Evolutionary conservation across 1,140 invertebrate genomes (phyloP), one percentile per base, ranked within the genome.

Genomic region (Drusus annulatus): DNA sequence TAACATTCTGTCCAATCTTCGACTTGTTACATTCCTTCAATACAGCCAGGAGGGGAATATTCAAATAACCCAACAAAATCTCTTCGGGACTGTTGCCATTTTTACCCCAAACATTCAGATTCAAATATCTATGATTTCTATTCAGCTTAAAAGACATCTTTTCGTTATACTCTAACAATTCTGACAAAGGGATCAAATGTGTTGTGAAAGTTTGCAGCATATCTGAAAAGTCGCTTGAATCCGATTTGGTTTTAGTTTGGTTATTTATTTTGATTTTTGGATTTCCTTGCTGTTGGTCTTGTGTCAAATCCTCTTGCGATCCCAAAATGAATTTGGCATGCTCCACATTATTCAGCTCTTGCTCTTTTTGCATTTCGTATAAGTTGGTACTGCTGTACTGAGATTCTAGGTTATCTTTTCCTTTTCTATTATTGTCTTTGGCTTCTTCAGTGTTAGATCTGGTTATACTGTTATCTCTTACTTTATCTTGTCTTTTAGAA

Each of bases 81-180:
- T 93, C 91, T 51, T 89, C 90, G 10, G 92, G 91, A 0, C 89
- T 86, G 31, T 85, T 89, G 63, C 90, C 90, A 10, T 90, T 86
- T n/a, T 89, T 90, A 10, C 91, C 91, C 95, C 95, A 97, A 0
- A 97, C 93, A 80, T 95, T 95, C 0, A 97, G 88, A 87, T 97
- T 97, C 52, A 97, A 89, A 87, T 94, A 97, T 77, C 92, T 93
- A 85, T 92, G 92, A 83, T 87, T 94, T 86, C 86, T 93, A 90
- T 89, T 94, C 87, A 90, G 92, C 88, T 90, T 93, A 88, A 92
- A 97, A 73, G 90, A 91, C 81, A 93, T 94, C 75, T 94, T 92
- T 84, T 97, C 95, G 74, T 96, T 88, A 81, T 96, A 95, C 0
- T 90, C 87, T 45, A 96, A 93, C 15, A 95, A 87, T 86, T 88